phyloP scores from a whole-genome alignment of 2,113 vertebrate genomes.

The Leptosomus discolor region DNA sequence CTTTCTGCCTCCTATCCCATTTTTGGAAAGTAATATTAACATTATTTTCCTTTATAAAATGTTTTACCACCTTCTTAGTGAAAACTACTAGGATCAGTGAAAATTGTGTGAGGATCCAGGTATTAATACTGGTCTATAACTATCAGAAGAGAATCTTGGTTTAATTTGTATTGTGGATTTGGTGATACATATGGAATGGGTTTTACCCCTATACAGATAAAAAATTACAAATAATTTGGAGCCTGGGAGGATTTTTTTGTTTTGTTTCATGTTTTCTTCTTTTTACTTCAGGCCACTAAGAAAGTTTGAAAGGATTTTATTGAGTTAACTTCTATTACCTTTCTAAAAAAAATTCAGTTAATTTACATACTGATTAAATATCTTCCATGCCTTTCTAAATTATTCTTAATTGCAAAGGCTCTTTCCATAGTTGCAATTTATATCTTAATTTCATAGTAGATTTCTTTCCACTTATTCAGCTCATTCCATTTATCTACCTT shows the following conservation, averaged over 20 bases:
- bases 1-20: not conserved
- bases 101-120: not conserved
- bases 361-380: slow-evolving; percentile 56
- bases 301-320: not conserved
- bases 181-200: not conserved
- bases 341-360: not conserved
- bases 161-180: not conserved
- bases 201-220: not conserved
- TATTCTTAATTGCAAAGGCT: slow-evolving; percentile 52
- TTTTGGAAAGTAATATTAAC: not conserved
- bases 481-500: slow-evolving; percentile 57
- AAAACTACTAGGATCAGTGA: not conserved
- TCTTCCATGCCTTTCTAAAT: slow-evolving; percentile 50
- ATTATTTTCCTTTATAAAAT: not conserved
- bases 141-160: not conserved
- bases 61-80: not conserved
- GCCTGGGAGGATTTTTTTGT: rapidly evolving
- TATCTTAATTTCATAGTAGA: slow-evolving; percentile 60
- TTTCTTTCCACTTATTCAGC: slow-evolving; percentile 32
- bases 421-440: slow-evolving; percentile 62
- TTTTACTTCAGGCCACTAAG: not conserved
- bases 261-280: not conserved
- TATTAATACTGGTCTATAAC: not conserved
- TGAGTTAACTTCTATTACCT: not conserved
- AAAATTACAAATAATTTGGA: not conserved